Base-by-base conservation (phyloP, 2,113 vertebrate genomes). In the Lucifuga dentata region DNA sequence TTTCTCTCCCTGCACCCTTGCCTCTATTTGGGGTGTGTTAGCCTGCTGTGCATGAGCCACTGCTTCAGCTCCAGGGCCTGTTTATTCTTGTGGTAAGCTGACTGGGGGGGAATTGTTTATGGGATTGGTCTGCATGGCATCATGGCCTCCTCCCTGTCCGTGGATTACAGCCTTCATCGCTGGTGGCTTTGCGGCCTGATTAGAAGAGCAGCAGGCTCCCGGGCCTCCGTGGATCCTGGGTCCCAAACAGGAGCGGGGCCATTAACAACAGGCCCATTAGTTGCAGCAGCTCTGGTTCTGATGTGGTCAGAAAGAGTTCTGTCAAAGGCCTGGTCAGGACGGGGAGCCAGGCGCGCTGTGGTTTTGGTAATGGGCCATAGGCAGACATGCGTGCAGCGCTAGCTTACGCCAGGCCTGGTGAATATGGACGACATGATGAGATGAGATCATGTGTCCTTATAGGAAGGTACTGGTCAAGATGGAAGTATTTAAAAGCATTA, bases 261-360 rank as follows among this genome's bases (percentile, higher is more conserved):
- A 86, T 90, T 88, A 90, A 83, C 82, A 73, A 78, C 78, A 56
- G 81, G 56, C 61, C 81, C 86, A 90, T 91, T 92, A 90, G 85
- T 76, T 70, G 85, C 24, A 58, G 77, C 69, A 11, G 70, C 73
- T 62, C 56, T 12, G 41, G 74, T 72, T 89, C 69, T 88, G 84
- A 92, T 93, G 90, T 92, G 91, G 89, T 69, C 13, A 0, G 49
- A 50, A 73, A 65, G 83, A 67, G 73, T 65, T 84, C 59, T 83
- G 88, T 85, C 78, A 77, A 57, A 82, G 76, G 62, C 68, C 52
- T 83, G 85, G 82, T 77, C 78, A 79, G 82, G 59, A 46, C 20
- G 53, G 15, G 16, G 45, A 77, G 77, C 45, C 76, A 77, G 80
- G 72, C 68, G 8, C 51, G 5, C 68, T 76, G 84, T 66, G 89